Evolutionary conservation across 2,888 invertebrate species (phyloP).

Genomic region (Buathra laborator): DNA sequence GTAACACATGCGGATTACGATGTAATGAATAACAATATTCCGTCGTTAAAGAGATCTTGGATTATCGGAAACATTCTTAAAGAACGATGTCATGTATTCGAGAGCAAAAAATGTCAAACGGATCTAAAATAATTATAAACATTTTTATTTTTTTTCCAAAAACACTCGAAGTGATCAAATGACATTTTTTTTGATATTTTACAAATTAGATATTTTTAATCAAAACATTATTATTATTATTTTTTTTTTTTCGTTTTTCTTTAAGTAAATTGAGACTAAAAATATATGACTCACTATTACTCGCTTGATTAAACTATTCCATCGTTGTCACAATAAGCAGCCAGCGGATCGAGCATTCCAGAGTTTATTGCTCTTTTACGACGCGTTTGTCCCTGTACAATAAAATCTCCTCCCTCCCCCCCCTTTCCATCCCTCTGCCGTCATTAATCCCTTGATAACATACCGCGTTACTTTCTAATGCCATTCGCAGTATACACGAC

Average conservation of each 20-base stretch:
- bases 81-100: neutral
- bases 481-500: conserved; percentile 35
- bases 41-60: neutral
- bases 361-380: conserved; percentile 51
- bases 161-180: neutral
- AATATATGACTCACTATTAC: neutral
- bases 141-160: neutral
- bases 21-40: neutral
- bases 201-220: neutral
- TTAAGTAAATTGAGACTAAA: neutral
- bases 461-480: conserved; percentile 48
- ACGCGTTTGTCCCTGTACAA: conserved; percentile 41
- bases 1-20: neutral
- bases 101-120: neutral
- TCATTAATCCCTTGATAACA: conserved; percentile 15
- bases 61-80: neutral
- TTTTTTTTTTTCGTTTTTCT: neutral
- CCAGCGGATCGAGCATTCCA: conserved; percentile 33
- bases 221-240: neutral
- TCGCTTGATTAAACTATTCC: neutral
- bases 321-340: neutral
- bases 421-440: no score
- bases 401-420: conserved; percentile 3
- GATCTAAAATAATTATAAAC: neutral
- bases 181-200: neutral